A percentile compares a stretch with the other conserved stretches of the same genome.
These are phyloP conservation scores for Acronicta aceris DNA, from an alignment of 2,888 invertebrate genomes.

Conservation along the genomic window DNA sequence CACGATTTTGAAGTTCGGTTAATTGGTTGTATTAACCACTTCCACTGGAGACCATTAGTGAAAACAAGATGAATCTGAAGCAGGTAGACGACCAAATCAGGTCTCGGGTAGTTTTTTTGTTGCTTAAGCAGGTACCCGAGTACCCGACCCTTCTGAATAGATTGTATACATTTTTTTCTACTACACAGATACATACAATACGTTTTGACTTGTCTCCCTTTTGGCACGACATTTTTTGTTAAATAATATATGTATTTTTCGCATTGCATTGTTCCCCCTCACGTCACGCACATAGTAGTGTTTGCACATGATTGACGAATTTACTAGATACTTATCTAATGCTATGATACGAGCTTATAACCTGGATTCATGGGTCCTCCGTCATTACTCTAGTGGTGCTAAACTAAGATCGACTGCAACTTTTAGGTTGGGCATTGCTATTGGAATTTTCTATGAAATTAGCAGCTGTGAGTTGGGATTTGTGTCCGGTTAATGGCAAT, in stretches of 20 bases:
- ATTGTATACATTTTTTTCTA: slow-evolving; percentile 56
- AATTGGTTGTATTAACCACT: slow-evolving; percentile 85
- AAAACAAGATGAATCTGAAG: slow-evolving; percentile 76
- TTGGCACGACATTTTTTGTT: slow-evolving; percentile 18
- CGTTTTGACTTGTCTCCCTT: slow-evolving; percentile 15
- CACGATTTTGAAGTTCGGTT: slow-evolving; percentile 78
- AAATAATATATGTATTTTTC: neutral
- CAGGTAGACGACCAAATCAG: slow-evolving; percentile 82
- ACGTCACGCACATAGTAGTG: too few species aligned
- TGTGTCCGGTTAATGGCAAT: too few species aligned
- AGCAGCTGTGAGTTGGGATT: too few species aligned
- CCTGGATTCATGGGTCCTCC: too few species aligned
- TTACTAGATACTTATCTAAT: too few species aligned
- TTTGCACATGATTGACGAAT: too few species aligned
- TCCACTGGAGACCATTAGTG: slow-evolving; percentile 79
- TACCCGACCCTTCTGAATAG: slow-evolving; percentile 77
- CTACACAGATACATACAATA: slow-evolving; percentile 56
- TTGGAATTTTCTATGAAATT: too few species aligned
- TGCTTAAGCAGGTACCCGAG: slow-evolving; percentile 83
- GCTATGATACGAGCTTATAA: too few species aligned
- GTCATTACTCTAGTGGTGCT: too few species aligned
- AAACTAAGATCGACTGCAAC: too few species aligned
- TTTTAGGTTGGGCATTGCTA: too few species aligned
- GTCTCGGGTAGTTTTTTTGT: slow-evolving; percentile 76
- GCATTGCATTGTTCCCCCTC: neutral